Evolutionary conservation across 2,888 invertebrate species (phyloP), one percentile per base, ranked within the genome.

Genomic region (Stomorhina lunata): DNA sequence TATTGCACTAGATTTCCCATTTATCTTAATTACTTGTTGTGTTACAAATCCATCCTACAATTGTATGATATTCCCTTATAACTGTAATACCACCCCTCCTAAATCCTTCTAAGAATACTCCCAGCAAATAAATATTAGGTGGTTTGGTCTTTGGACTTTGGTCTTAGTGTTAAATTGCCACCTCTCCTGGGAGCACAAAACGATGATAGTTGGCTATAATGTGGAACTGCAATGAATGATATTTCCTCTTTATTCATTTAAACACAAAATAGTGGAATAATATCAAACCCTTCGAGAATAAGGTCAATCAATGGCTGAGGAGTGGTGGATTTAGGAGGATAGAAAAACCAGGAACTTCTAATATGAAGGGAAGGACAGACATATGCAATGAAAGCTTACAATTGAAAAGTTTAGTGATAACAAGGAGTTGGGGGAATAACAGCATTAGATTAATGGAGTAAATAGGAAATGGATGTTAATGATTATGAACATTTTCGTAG

Each of bases 101-200:
- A n/a, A n/a, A n/a, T n/a, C 17, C 15, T 7, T 43, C 17, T 7
- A 6, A 40, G n/a, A 45, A 25, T 20, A 71, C 15, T 4, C 59
- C n/a, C 34, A 43, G 17, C 32, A 59, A 32, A 34, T 32, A 45
- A 27, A 71, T 71, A n/a, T 59, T 48, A 45, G 71, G 22, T 32
- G 32, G 59, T 45, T 43, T 43, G 7, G 40, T 9, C 1, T 43
- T 43, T 43, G 7, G 40, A 15, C 1, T 43, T 43, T 43, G 17
- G 17, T 43, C 43, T 71, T 72, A 40, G 72, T 73, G 72, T 73
- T 73, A 73, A 73, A 73, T 73, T 73, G 61, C 72, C 72, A 40
- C 72, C 50, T 63, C 50, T 10, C 61, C 5, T 15, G 61, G 50
- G 72, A 73, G 34, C 25, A 10, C 53, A 53, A 53, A n/a, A 48